Evolutionary conservation across 2,888 invertebrate genomes (phyloP).

Genomic region (Hyalella azteca): DNA sequence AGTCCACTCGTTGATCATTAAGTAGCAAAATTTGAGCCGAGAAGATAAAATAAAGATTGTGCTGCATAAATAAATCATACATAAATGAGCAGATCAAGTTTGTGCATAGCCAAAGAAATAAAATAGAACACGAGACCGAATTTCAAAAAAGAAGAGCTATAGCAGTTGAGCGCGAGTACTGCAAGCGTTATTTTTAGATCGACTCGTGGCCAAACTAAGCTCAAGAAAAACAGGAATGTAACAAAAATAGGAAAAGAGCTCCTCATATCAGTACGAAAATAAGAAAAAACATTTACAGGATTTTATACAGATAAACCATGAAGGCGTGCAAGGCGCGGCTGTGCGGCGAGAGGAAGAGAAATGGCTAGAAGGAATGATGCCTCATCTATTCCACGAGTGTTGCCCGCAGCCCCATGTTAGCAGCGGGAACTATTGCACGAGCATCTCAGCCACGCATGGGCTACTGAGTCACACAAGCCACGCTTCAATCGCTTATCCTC

Average conservation of each 20-base stretch:
- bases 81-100: slow-evolving; percentile 26
- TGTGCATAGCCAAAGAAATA: slow-evolving; percentile 15
- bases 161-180: slow-evolving; percentile 16
- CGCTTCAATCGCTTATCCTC: neutral
- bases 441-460: too few species aligned
- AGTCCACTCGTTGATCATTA: slow-evolving; percentile 30
- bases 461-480: too few species aligned
- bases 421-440: too few species aligned
- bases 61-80: neutral
- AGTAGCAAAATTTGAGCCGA: slow-evolving; percentile 37
- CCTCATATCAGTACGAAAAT: slow-evolving; percentile 20
- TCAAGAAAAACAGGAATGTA: slow-evolving; percentile 35
- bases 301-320: slow-evolving; percentile 32
- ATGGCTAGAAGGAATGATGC: slow-evolving; percentile 1
- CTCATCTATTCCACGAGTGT: too few species aligned
- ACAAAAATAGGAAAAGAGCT: slow-evolving; percentile 34
- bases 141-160: neutral
- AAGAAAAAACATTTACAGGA: slow-evolving; percentile 35
- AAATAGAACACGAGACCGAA: neutral
- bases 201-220: slow-evolving; percentile 22
- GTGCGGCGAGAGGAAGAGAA: too few species aligned
- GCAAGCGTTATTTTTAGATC: neutral
- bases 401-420: too few species aligned
- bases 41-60: slow-evolving; percentile 12
- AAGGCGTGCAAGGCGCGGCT: slow-evolving; percentile 16